Percentiles rank a stretch among this genome's conserved stretches.
Conservation (phyloP, 2,888 invertebrate genomes). For the Corbicula japonica region DNA sequence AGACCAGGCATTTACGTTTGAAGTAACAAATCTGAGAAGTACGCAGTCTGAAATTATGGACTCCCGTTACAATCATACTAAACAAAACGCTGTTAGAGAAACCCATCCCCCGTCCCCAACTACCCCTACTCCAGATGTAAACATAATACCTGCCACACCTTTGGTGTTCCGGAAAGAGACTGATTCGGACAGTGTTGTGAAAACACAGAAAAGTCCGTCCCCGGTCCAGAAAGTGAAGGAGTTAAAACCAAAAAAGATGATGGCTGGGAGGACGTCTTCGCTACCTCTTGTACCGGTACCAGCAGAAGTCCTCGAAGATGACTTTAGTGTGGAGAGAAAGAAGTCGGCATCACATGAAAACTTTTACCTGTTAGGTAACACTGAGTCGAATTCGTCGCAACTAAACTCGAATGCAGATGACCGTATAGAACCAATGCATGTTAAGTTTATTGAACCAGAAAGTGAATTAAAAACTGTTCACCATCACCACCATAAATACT, state of each 20-base stretch:
- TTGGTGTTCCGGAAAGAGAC: constrained; percentile 10
- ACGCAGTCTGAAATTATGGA: too few species aligned
- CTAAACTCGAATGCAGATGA: too few species aligned
- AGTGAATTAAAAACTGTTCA: constrained; percentile 29
- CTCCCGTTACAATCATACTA: too few species aligned
- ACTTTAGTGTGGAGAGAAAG: constrained; percentile 4
- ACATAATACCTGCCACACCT: constrained; percentile 44
- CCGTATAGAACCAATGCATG: constrained; percentile 28
- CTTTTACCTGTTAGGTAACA: constrained; percentile 11
- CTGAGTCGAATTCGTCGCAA: too few species aligned
- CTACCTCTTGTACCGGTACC: constrained; percentile 49
- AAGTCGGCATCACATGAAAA: constrained; percentile 47
- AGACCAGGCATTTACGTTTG: constrained; percentile 16
- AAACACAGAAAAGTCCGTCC: background rate
- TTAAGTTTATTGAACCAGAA: constrained; percentile 44
- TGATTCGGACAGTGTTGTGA: background rate
- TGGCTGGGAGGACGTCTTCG: constrained; percentile 45
- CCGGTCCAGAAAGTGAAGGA: background rate
- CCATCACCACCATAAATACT: constrained; percentile 56
- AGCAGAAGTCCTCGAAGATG: constrained; percentile 12
- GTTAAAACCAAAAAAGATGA: constrained; percentile 20
- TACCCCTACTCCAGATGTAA: constrained; percentile 19
- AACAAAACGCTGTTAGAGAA: too few species aligned
- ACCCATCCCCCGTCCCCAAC: too few species aligned
- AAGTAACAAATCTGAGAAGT: background rate